Conservation (phyloP, 1,140 invertebrate genomes). For the Brachionus angularis region DNA sequence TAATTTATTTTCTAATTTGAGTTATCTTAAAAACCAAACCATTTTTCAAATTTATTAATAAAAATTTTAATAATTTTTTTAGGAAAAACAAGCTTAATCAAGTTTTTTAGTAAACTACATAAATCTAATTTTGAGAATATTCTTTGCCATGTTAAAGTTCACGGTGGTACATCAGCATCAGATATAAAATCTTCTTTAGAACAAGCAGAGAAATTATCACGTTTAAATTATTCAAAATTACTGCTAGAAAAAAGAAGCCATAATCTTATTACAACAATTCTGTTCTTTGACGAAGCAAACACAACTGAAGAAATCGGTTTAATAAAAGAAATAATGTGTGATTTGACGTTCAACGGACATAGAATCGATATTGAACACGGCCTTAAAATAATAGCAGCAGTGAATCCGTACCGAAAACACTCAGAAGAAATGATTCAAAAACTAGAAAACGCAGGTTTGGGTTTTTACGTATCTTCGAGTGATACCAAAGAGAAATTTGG, state of each 20-base stretch:
- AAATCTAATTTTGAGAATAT: not conserved
- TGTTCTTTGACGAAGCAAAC: constrained; percentile 57
- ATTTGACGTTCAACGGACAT: constrained; percentile 49
- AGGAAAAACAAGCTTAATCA: constrained; percentile 30
- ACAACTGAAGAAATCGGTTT: constrained; percentile 54
- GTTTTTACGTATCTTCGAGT: constrained; percentile 50
- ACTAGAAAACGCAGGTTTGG: constrained; percentile 52
- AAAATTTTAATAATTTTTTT: not conserved
- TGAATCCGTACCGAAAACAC: constrained; percentile 55
- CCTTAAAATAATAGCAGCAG: constrained; percentile 53
- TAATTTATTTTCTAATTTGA: not conserved
- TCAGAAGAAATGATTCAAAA: constrained; percentile 50
- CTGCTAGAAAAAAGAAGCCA: constrained; percentile 3
- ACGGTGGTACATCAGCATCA: constrained; percentile 50
- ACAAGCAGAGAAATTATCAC: constrained; percentile 48
- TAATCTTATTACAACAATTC: constrained; percentile 49
- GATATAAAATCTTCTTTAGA: constrained; percentile 50
- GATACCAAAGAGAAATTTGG: constrained; percentile 48
- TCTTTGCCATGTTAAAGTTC: constrained; percentile 48
- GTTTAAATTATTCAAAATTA: constrained; percentile 45
- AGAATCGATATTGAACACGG: constrained; percentile 46
- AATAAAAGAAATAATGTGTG: constrained; percentile 56
- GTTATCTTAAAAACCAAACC: not conserved
- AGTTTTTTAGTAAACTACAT: constrained; percentile 18
- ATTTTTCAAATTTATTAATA: not conserved